phyloP scores from a whole-genome alignment of 1,140 invertebrate genomes.

The Ceratina japonica region DNA sequence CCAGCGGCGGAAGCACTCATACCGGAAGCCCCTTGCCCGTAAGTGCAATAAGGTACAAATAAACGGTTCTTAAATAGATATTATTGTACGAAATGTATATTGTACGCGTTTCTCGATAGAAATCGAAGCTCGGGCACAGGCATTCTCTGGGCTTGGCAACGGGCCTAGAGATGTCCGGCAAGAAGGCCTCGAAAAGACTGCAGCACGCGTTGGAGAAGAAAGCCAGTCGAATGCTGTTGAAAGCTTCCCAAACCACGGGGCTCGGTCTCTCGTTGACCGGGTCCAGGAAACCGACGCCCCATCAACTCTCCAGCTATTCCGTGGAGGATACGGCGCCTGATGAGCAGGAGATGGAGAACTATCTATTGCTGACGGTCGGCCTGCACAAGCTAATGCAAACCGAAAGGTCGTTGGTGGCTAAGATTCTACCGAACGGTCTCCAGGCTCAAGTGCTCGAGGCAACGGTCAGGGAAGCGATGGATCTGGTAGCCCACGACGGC shows the following conservation, averaged over 20 bases:
- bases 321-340: constrained; percentile 80
- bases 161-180: constrained; percentile 72
- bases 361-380: constrained; percentile 90
- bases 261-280: constrained; percentile 71
- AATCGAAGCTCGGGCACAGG: constrained; percentile 79
- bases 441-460: constrained; percentile 92
- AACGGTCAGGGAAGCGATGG: constrained; percentile 91
- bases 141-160: constrained; percentile 68
- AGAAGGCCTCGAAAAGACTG: constrained; percentile 78
- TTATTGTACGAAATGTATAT: constrained; percentile 4
- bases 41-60: constrained; percentile 27
- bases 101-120: constrained; percentile 66
- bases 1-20: constrained; percentile 84
- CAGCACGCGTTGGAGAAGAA: constrained; percentile 88
- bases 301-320: constrained; percentile 61
- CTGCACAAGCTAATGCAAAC: constrained; percentile 93
- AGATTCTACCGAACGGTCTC: constrained; percentile 90
- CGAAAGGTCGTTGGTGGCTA: constrained; percentile 90
- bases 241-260: constrained; percentile 87
- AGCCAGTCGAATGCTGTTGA: constrained; percentile 91
- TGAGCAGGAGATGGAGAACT: constrained; percentile 93
- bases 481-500: constrained; percentile 91
- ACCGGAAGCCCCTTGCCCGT: constrained; percentile 79
- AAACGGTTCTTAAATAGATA: too few relatives aligned
- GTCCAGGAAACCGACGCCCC: constrained; percentile 73